A percentile compares a stretch with the other conserved stretches of the same genome.
phyloP scores from a whole-genome alignment of 2,888 invertebrate genomes.

The Thymelicus lineola region DNA sequence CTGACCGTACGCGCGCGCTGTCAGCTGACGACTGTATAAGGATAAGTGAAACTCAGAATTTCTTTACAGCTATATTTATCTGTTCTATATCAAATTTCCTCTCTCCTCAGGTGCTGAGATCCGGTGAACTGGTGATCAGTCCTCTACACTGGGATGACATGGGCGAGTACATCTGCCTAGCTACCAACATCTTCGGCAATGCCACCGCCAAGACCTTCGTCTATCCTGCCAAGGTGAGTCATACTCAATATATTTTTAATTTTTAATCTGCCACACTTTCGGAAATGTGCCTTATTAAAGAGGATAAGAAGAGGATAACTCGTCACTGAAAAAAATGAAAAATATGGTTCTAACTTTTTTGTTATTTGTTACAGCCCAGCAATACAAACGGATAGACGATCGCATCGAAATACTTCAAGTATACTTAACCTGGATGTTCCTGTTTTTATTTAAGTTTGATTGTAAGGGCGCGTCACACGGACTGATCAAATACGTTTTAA shows the following conservation, averaged over 20 bases:
- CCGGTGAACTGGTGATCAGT: constrained; percentile 91
- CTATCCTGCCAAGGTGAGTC: constrained; percentile 87
- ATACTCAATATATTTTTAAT: neutral
- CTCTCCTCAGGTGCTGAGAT: constrained; percentile 82
- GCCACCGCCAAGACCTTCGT: constrained; percentile 88
- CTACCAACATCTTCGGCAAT: constrained; percentile 86
- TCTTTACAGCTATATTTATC: too few relatives aligned
- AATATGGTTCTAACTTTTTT: neutral
- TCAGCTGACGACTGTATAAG: too few relatives aligned
- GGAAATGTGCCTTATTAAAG: too few relatives aligned
- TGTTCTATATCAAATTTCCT: neutral
- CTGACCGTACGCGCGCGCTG: too few relatives aligned
- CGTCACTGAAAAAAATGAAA: too few relatives aligned
- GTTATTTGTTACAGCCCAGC: constrained; percentile 62
- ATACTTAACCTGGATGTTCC: constrained; percentile 75
- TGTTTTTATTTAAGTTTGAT: constrained; percentile 57
- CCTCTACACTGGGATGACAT: constrained; percentile 92
- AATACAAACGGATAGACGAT: constrained; percentile 50
- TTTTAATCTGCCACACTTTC: too few relatives aligned
- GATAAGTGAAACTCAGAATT: too few relatives aligned
- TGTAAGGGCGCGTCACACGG: constrained; percentile 53
- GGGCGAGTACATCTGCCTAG: constrained; percentile 92
- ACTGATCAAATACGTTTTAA: constrained; percentile 24
- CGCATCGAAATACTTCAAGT: constrained; percentile 49
- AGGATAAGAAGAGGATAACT: too few relatives aligned